Base-by-base conservation (phyloP, 2,797 vertebrate genomes). In the Gambelia wislizenii region DNA sequence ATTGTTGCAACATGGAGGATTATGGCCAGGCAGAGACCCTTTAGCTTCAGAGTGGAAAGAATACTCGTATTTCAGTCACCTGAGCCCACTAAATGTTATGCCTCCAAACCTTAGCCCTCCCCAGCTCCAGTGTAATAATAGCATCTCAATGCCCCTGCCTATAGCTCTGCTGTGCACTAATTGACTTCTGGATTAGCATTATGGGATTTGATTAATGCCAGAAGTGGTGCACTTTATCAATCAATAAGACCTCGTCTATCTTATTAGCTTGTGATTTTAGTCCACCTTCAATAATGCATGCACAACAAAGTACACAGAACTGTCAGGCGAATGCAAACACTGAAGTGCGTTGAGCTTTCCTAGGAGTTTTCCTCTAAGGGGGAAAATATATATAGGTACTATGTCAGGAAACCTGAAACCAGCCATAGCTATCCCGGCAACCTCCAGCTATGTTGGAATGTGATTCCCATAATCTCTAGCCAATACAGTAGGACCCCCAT, bases 201-300 rank as follows among this genome's bases (percentile, higher is more conserved):
- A 89, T 76, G 89, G 89, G 89, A 89, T 86, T 76, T 67, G 47
- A 7, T 52, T 25, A 67, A 76, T 82, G 79, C 78, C 78, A 67
- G 70, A 81, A 89, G 84, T 54, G 72, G 70, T 83, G 89, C 84
- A 89, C 84, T 89, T 89, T 86, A 82, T 86, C 70, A 83, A 83
- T 89, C 89, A 82, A 89, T 89, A 83, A 47, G 27, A 70, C 84
- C 70, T 76, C 84, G 69, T 89, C 89, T 69, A 49, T 82, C 89
- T 89, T 82, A 89, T 89, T 89, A 89, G 36, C 22, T 59, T 67
- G 52, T 44, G 47, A 69, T 77, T 82, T 81, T 67, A 86, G 84
- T 86, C 84, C 47, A 18, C 56, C 59, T 76, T 86, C 89, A 83
- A 82, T 89, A 89, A 89, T 86, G 47, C 78, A 89, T 69, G 59